phyloP scores from a whole-genome alignment of 2,888 invertebrate species.

The Spisula subtruncata region DNA sequence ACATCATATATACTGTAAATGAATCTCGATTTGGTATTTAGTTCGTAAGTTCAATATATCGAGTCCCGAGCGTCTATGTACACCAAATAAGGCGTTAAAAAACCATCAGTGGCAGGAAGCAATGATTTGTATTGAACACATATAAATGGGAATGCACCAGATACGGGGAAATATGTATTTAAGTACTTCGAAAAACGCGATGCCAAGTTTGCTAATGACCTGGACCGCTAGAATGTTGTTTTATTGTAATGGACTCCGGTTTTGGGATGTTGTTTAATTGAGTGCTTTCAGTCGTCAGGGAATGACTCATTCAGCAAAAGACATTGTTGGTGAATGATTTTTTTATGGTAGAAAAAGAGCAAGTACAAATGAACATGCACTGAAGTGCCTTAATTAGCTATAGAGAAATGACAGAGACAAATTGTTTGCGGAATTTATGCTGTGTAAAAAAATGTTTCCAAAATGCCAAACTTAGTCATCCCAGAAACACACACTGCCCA shows the following conservation, averaged over 20 bases:
- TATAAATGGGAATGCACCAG: background rate
- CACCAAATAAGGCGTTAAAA: slow-evolving; percentile 23
- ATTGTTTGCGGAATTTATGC: background rate
- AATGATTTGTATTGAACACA: slow-evolving; percentile 14
- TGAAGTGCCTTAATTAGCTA: background rate
- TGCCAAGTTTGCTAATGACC: slow-evolving; percentile 16
- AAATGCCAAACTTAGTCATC: background rate
- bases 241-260: slow-evolving; percentile 10
- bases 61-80: slow-evolving; percentile 6
- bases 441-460: background rate
- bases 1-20: slow-evolving; percentile 3
- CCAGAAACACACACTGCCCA: too few species aligned
- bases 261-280: slow-evolving; percentile 11
- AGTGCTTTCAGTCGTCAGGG: background rate
- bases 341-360: background rate
- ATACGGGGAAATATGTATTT: slow-evolving; percentile 6
- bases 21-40: background rate
- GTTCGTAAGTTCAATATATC: background rate
- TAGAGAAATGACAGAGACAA: background rate
- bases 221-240: background rate
- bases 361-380: slow-evolving; percentile 1
- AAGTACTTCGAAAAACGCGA: background rate
- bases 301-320: slow-evolving; percentile 12
- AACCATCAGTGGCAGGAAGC: background rate
- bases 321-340: background rate